Conservation (phyloP, 1,140 invertebrate genomes). For the Harpegnathos saltator region DNA sequence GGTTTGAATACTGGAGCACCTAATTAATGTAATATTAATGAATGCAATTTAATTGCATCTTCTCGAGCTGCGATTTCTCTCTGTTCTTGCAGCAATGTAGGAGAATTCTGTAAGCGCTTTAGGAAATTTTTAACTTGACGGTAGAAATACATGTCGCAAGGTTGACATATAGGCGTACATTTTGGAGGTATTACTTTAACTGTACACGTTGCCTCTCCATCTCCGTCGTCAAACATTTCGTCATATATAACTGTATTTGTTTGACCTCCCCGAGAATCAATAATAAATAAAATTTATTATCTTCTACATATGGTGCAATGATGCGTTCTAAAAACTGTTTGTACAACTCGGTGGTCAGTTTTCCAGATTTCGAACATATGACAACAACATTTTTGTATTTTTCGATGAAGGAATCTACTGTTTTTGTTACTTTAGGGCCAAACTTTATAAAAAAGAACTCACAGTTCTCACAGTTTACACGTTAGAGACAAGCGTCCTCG, state of each 20-base stretch:
- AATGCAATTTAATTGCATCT: conserved; percentile 63
- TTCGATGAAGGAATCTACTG: conserved; percentile 4
- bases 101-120: conserved; percentile 51
- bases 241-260: conserved; percentile 41
- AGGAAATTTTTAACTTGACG: conserved; percentile 67
- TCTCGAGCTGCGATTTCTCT: conserved; percentile 41
- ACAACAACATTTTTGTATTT: conserved; percentile 56
- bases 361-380: conserved; percentile 55
- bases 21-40: conserved; percentile 58
- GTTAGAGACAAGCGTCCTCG: too few species aligned
- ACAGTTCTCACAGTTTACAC: too few species aligned
- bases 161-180: conserved; percentile 65
- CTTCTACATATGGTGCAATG: not conserved
- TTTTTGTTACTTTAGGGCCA: conserved; percentile 29
- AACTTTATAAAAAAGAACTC: too few species aligned
- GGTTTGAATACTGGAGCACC: conserved; percentile 40
- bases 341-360: conserved; percentile 43
- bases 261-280: conserved; percentile 56
- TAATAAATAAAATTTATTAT: conserved; percentile 42
- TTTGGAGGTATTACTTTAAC: conserved; percentile 68
- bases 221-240: conserved; percentile 42
- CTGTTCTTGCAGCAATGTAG: conserved; percentile 36
- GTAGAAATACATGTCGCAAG: conserved; percentile 72
- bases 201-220: conserved; percentile 39
- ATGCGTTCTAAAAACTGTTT: not conserved